Evolutionary conservation across 2,113 vertebrate genomes (phyloP), one percentile per base, ranked within the genome.

Genomic region (Brachypodius melanocephalos): DNA sequence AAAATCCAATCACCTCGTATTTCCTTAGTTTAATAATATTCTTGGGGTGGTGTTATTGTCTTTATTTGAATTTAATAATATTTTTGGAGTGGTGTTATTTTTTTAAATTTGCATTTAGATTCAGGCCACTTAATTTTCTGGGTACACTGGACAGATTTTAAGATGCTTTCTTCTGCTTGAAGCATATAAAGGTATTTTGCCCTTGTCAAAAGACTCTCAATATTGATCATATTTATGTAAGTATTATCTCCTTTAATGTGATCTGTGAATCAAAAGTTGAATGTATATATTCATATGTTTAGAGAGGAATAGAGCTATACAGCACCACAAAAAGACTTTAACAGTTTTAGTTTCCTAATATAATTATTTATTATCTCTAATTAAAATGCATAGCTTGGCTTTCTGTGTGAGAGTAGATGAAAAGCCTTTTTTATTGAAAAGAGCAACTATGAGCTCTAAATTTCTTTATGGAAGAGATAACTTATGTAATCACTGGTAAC

Each of bases 401-500:
- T 97, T 97, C 96, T 97, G 96, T 54, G 67, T 75, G 91, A 96
- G 96, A 91, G 93, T 96, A 94, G 95, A 97, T 97, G 97, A 80
- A 97, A 98, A 98, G 97, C 96, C 92, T 91, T 97, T 97, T 98
- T 97, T 98, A 98, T 98, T 98, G 98, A 98, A 98, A 98, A 98
- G 98, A 98, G 98, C 98, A 98, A 98, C 96, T 68, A 94, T 96
- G 96, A 96, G 97, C 95, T 97, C 96, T 97, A 97, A 96, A 98
- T 98, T 98, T 98, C 97, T 97, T 98, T 97, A 97, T 97, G 97
- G 97, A 94, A 95, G 97, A 98, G 98, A 98, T 98, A 98, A 98
- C 98, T 98, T 98, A 96, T 78, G 91, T 98, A 98, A 98, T 98
- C 98, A 97, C 90, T 55, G 81, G 82, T 98, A 98, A 98, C 98